phyloP scores from a whole-genome alignment of 2,113 vertebrate genomes.

The Strigops habroptila region DNA sequence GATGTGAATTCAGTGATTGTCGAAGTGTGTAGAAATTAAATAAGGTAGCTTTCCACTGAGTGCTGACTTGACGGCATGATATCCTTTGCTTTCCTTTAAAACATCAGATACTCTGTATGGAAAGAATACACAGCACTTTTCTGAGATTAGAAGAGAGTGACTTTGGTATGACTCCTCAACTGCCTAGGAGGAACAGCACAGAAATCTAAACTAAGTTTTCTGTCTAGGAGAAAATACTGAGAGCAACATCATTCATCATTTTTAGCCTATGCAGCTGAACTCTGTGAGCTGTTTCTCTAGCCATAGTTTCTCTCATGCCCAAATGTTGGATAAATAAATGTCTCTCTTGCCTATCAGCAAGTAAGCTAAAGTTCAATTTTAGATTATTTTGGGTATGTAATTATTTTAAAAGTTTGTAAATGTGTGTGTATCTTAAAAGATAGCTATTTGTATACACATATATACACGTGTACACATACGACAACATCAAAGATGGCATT shows the following conservation, averaged over 20 bases:
- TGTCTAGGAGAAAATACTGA: neutral
- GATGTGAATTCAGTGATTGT: neutral
- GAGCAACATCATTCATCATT: neutral
- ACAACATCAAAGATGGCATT: neutral
- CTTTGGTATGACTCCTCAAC: constrained; percentile 7
- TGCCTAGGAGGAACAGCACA: neutral
- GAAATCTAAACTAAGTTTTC: neutral
- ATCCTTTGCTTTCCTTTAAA: neutral
- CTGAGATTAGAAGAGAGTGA: neutral
- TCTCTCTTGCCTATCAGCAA: neutral
- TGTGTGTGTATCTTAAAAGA: neutral
- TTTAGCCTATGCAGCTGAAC: neutral
- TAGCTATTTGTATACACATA: neutral
- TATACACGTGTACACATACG: accelerated
- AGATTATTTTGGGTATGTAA: neutral
- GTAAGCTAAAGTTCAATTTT: neutral
- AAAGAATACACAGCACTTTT: neutral
- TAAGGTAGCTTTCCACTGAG: neutral
- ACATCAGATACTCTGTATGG: neutral
- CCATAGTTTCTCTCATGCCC: neutral
- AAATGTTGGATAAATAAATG: neutral
- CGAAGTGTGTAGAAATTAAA: neutral
- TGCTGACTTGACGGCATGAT: neutral
- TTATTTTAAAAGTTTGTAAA: neutral
- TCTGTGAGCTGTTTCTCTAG: neutral